phyloP scores from a whole-genome alignment of 2,113 vertebrate genomes.

The Nesoenas mayeri region DNA sequence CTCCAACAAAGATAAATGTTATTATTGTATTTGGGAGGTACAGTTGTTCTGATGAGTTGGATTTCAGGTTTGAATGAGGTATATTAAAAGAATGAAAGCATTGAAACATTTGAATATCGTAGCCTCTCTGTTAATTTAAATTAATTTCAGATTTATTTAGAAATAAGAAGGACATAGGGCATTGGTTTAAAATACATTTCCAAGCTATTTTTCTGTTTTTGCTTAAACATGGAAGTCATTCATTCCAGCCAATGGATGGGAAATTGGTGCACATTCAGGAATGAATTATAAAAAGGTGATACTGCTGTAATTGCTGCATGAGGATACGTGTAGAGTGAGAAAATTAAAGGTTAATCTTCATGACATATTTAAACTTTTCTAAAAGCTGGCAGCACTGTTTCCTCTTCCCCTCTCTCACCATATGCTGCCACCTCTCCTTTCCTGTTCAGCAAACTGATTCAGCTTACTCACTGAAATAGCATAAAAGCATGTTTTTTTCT shows the following conservation, averaged over 20 bases:
- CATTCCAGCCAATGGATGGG: neutral
- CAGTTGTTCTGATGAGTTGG: neutral
- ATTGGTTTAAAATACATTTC: neutral
- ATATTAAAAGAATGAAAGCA: neutral
- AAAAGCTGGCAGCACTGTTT: slow-evolving; percentile 28
- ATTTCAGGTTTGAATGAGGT: neutral
- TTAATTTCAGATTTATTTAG: neutral
- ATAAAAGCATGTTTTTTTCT: neutral
- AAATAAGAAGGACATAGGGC: neutral
- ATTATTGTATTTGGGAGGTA: neutral
- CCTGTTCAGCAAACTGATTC: neutral
- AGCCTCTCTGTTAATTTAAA: neutral
- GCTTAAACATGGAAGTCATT: neutral
- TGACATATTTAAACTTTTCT: neutral
- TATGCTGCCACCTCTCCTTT: slow-evolving; percentile 17
- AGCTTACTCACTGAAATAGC: neutral
- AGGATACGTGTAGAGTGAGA: neutral
- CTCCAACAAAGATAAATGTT: neutral
- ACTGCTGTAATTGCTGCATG: neutral
- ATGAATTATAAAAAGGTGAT: neutral
- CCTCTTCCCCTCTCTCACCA: neutral
- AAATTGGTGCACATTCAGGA: neutral
- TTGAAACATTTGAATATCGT: neutral
- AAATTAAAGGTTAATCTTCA: neutral
- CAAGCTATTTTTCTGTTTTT: neutral